Evolutionary conservation across 1,140 invertebrate genomes (phyloP), one percentile per base, ranked within the genome.

Genomic region (Leptestheria dahalacensis): DNA sequence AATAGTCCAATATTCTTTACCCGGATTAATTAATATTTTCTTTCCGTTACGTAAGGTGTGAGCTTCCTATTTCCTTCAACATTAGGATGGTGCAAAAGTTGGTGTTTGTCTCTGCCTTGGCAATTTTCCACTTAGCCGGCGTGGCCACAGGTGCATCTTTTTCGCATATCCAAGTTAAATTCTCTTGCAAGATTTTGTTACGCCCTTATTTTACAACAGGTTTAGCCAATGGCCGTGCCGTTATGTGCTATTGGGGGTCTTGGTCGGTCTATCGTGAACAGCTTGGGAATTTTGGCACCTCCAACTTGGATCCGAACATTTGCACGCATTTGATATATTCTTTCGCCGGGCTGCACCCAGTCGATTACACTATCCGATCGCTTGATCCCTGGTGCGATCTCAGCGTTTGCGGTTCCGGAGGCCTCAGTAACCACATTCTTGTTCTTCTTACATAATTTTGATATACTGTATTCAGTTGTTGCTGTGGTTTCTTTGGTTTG

Each of bases 301-400:
- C 82, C 21, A 73, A 87, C 68, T 73, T 94, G 26, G 82, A 86
- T 57, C 82, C 88, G 0, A 77, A 75, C 3, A 73, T 91, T 15
- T 95, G 91, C 68, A 91, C 89, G 0, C 89, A 94, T 67, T 71
- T 92, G 12, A 81, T 93, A 18, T 93, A 94, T 66, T 80, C 87
- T 2, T 94, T 93, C 69, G 88, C 86, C 10, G 86, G 88, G 0
- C 69, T 91, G 15, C 79, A 88, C 64, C 73, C 75, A 1, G 72
- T 70, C 1, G 74, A 78, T 0, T 76, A 77, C 63, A 76, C 73
- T 20, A 86, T 90, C 46, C 79, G 75, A 56, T 73, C 73, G 33
- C 68, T 79, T 1, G 86, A 89, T 75, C 77, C 82, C 12, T 86
- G 79, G 76, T 77, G 83, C 68, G 87, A 90, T 66, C 70, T 60